Evolutionary conservation across 2,113 vertebrate genomes (phyloP).

Genomic region (Nanger granti): DNA sequence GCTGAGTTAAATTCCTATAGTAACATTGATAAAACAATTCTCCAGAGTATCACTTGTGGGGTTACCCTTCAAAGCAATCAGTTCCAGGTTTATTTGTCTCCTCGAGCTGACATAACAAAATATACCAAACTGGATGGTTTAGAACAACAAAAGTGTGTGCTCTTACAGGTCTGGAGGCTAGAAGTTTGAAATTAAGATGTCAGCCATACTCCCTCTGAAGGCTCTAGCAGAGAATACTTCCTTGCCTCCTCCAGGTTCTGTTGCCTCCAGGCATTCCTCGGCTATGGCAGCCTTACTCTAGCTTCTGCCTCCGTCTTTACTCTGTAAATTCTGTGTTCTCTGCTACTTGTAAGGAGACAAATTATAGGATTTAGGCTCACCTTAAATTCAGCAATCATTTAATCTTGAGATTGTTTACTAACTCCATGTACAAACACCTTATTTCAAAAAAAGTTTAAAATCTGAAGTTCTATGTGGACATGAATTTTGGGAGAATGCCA

Average conservation of each 20-base stretch:
- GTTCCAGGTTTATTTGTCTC: neutral
- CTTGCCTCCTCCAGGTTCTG: neutral
- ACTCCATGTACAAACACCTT: neutral
- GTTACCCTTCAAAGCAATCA: neutral
- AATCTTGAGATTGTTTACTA: neutral
- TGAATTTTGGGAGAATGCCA: neutral
- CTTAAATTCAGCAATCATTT: neutral
- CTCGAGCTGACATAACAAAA: neutral
- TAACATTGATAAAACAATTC: neutral
- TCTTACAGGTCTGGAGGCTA: neutral
- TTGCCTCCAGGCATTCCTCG: neutral
- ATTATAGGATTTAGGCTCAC: neutral
- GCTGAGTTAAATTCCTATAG: neutral
- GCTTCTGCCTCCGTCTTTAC: neutral
- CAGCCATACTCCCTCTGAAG: neutral
- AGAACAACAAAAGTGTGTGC: neutral
- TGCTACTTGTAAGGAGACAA: neutral
- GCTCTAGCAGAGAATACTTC: neutral
- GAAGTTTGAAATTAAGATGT: neutral
- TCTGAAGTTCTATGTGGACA: neutral
- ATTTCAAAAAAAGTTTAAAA: neutral
- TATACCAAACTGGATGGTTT: neutral
- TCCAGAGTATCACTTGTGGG: neutral
- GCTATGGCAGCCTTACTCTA: neutral
- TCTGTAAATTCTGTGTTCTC: neutral